Percentiles rank a stretch among this genome's conserved stretches.
Conservation (phyloP, 2,888 invertebrate genomes). For the Neoscelio sp. region DNA sequence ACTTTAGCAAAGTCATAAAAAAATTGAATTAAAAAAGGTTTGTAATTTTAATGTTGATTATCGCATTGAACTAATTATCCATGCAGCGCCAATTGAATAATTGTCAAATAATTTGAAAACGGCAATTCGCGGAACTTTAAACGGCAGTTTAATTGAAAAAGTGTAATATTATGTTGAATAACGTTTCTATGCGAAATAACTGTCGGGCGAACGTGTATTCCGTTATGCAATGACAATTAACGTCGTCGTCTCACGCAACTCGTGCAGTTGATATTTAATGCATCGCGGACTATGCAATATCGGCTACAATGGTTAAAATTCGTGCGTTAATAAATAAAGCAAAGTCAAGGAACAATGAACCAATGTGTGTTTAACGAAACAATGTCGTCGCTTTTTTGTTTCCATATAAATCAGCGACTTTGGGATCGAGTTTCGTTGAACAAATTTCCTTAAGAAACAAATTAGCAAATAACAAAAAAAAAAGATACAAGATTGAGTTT, state of each 20-base stretch:
- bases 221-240: constrained; percentile 66
- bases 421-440: too few species aligned
- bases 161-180: constrained; percentile 43
- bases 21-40: too few species aligned
- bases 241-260: constrained; percentile 56
- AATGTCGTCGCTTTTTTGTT: constrained; percentile 15
- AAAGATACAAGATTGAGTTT: too few species aligned
- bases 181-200: constrained; percentile 49
- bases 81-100: too few species aligned
- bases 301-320: constrained; percentile 28
- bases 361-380: constrained; percentile 19
- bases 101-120: constrained; percentile 15
- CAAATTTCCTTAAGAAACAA: too few species aligned
- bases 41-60: too few species aligned
- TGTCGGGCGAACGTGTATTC: constrained; percentile 44
- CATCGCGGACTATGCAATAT: constrained; percentile 33
- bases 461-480: too few species aligned
- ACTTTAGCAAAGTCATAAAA: too few species aligned
- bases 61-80: too few species aligned
- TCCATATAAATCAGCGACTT: constrained; percentile 8
- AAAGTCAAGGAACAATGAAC: constrained; percentile 46
- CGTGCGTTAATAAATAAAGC: constrained; percentile 32
- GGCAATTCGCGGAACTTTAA: constrained; percentile 24
- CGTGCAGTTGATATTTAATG: constrained; percentile 52
- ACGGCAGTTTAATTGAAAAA: constrained; percentile 35